Base-by-base conservation (phyloP, 1,140 invertebrate genomes). In the Habropoda laboriosa region DNA sequence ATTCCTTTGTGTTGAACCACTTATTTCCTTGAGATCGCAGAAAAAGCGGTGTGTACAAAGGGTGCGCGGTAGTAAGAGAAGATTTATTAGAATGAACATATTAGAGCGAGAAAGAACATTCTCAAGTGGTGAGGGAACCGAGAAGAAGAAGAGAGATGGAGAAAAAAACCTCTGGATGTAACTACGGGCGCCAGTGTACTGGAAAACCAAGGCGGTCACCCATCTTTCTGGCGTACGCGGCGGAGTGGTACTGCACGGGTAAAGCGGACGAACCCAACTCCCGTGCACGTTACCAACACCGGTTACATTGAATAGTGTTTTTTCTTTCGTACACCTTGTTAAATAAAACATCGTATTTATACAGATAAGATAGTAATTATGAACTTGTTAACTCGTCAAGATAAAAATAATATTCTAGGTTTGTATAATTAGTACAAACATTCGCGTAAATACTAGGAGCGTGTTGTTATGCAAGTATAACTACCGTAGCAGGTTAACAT, bases 1-100 rank as follows among this genome's bases (percentile, higher is more conserved):
- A 35, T 84, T 16, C 81, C 82, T 80, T 82, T 57, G 38, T 16
- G n/a, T 16, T 27, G 42, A 79, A 83, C 58, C 66, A 63, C 75
- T 38, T 4, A 16, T 63, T 51, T 32, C 16, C 53, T 32, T 58
- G 3, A 12, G 40, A 24, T 32, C 6, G 3, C n/a, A 45, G 61
- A 73, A 74, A 40, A 3, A 32, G 40, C n/a, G 30, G 40, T 63
- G 67, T 13, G 40, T 35, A 66, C 78, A 82, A 82, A 82, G 81
- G 81, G 45, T n/a, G n/a, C n/a, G n/a, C n/a, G n/a, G n/a, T n/a
- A n/a, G n/a, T n/a, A n/a, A n/a, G n/a, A n/a, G n/a, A n/a, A n/a
- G n/a, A n/a, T n/a, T n/a, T n/a, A n/a, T n/a, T n/a, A n/a, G n/a
- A n/a, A n/a, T n/a, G n/a, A n/a, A n/a, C n/a, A n/a, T n/a, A n/a